Evolutionary conservation across 2,113 vertebrate genomes (phyloP).

Genomic region (Rhynchomys soricoides): DNA sequence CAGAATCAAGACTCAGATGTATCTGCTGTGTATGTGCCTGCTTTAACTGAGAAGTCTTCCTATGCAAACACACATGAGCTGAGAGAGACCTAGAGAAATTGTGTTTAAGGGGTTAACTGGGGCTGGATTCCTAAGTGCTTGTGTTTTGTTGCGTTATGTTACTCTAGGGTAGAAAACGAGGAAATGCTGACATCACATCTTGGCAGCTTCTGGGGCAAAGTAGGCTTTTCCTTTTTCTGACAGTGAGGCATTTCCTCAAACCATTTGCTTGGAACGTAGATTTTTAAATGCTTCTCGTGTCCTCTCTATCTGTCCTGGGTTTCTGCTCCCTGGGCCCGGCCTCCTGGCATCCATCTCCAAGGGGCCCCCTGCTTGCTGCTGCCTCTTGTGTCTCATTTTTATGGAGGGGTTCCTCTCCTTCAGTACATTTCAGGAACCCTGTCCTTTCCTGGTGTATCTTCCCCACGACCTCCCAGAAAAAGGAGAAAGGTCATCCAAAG

Average conservation of each 20-base stretch:
- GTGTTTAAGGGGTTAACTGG: rapidly evolving
- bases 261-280: neutral
- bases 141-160: neutral
- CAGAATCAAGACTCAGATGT: rapidly evolving
- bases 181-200: neutral
- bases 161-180: neutral
- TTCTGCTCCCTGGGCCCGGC: neutral
- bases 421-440: neutral
- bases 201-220: neutral
- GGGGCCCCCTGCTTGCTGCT: neutral
- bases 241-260: neutral
- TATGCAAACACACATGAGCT: neutral
- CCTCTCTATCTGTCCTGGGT: rapidly evolving
- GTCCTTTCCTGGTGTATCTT: neutral
- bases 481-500: no score
- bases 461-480: neutral
- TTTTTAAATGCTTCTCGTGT: neutral
- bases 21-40: rapidly evolving
- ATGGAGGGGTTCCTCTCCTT: neutral
- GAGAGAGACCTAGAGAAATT: rapidly evolving
- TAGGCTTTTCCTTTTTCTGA: neutral
- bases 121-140: neutral
- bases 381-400: neutral
- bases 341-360: no score
- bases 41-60: rapidly evolving